phyloP scores from a whole-genome alignment of 2,113 vertebrate genomes.

The Larimichthys crocea region DNA sequence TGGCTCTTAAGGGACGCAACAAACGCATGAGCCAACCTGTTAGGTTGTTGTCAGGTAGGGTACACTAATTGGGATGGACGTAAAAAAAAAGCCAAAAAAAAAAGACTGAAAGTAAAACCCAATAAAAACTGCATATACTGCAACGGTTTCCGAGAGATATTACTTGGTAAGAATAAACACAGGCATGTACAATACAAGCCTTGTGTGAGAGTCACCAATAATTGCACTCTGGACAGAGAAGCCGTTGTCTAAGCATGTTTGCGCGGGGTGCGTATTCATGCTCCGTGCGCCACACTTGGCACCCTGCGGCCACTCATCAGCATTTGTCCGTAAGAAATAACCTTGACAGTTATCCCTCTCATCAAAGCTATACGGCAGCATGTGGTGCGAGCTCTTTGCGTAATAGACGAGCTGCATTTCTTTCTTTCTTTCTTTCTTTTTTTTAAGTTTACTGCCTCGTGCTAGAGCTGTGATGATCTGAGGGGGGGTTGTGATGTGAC shows the following conservation, averaged over 20 bases:
- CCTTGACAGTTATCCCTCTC: slow-evolving; percentile 71
- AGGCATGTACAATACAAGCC: slow-evolving; percentile 40
- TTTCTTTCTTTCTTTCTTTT: not conserved
- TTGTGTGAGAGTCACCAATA: slow-evolving; percentile 57
- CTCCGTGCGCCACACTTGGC: slow-evolving; percentile 55
- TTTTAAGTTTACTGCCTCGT: slow-evolving; percentile 34
- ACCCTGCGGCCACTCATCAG: slow-evolving; percentile 66
- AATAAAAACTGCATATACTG: not conserved
- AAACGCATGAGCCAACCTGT: slow-evolving; percentile 66
- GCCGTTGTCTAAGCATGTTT: slow-evolving; percentile 69
- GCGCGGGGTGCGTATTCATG: slow-evolving; percentile 51
- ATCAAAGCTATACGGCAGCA: slow-evolving; percentile 42
- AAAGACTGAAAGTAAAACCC: not conserved
- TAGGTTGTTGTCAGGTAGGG: slow-evolving; percentile 67
- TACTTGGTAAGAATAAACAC: slow-evolving; percentile 47
- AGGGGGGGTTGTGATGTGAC: slow-evolving; percentile 33
- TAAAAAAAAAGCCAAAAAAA: not conserved
- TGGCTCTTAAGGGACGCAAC: slow-evolving; percentile 50
- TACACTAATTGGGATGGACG: slow-evolving; percentile 53
- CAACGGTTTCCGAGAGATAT: slow-evolving; percentile 13
- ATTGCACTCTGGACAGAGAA: slow-evolving; percentile 60
- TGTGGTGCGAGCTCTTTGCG: not conserved
- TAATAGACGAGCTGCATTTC: slow-evolving; percentile 12
- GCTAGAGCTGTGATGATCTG: slow-evolving; percentile 27
- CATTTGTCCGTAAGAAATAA: slow-evolving; percentile 70